Conservation (phyloP, 1,140 invertebrate genomes). For the Drosophila tropicalis region DNA sequence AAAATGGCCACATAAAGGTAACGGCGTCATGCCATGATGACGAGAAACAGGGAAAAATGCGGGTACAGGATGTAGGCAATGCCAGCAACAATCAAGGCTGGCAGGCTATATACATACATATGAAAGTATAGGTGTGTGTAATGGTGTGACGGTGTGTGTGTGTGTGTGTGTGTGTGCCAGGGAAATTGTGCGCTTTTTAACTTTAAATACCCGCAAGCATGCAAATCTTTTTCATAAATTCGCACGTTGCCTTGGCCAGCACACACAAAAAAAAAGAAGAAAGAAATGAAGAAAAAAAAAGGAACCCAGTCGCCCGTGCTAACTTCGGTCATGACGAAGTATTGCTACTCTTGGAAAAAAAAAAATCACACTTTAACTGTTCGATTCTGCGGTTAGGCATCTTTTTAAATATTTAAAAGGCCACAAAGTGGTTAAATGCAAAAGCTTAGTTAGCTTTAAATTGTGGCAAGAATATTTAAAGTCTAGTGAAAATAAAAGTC, state of each 20-base stretch:
- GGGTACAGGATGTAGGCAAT: background rate
- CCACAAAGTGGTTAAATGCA: background rate
- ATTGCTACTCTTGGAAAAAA: background rate
- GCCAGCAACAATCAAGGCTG: slow-evolving; percentile 4
- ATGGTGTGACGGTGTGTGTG: slow-evolving; percentile 28
- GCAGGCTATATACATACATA: slow-evolving; percentile 33
- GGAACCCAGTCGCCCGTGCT: background rate
- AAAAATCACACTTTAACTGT: background rate
- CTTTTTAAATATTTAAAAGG: background rate
- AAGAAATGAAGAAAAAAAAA: slow-evolving; percentile 14
- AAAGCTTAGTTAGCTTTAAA: too few species aligned
- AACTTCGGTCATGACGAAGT: background rate
- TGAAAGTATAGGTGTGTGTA: background rate
- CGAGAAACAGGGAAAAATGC: background rate
- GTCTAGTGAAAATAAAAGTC: too few species aligned
- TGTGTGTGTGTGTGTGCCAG: slow-evolving; percentile 51
- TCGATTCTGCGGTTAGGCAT: background rate
- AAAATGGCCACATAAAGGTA: slow-evolving; percentile 62
- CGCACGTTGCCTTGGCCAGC: slow-evolving; percentile 49
- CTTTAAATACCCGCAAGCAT: slow-evolving; percentile 75
- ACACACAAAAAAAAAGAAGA: slow-evolving; percentile 14
- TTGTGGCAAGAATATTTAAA: too few species aligned
- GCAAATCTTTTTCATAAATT: slow-evolving; percentile 82
- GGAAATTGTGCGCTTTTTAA: slow-evolving; percentile 70
- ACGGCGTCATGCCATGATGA: slow-evolving; percentile 24